Evolutionary conservation across 2,888 invertebrate genomes (phyloP).

Genomic region (Drymonia ruficornis): DNA sequence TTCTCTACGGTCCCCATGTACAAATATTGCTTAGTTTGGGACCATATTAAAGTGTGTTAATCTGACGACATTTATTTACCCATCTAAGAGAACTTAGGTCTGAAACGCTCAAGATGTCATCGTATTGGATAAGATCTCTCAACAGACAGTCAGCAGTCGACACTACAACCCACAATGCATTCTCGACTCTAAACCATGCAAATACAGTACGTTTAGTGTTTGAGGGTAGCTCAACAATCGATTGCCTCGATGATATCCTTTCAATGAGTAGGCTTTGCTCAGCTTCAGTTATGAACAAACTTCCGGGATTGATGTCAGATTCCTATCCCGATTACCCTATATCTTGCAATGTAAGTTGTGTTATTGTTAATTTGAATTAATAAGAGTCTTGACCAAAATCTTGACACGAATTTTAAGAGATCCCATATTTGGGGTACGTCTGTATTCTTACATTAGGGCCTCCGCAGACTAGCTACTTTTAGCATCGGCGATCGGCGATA

Average conservation of each 20-base stretch:
- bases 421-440: too few relatives aligned
- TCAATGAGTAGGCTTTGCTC: conserved; percentile 16
- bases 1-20: too few relatives aligned
- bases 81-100: neutral
- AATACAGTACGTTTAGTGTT: neutral
- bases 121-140: conserved; percentile 11
- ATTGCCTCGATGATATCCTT: conserved; percentile 17
- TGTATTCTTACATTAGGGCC: too few relatives aligned
- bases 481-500: too few relatives aligned
- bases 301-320: neutral
- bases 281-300: neutral
- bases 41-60: too few relatives aligned
- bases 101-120: conserved; percentile 8
- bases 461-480: too few relatives aligned
- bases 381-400: too few relatives aligned
- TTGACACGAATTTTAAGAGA: too few relatives aligned
- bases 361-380: too few relatives aligned
- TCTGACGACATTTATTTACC: too few relatives aligned
- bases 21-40: too few relatives aligned
- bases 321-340: neutral
- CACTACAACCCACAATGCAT: neutral
- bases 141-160: conserved; percentile 6
- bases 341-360: neutral
- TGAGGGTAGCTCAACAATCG: conserved; percentile 11
- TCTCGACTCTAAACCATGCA: neutral